These are phyloP conservation scores for Siderastrea siderea DNA, from an alignment of 92 coral and sea anemone species.

Conservation along the genomic window DNA sequence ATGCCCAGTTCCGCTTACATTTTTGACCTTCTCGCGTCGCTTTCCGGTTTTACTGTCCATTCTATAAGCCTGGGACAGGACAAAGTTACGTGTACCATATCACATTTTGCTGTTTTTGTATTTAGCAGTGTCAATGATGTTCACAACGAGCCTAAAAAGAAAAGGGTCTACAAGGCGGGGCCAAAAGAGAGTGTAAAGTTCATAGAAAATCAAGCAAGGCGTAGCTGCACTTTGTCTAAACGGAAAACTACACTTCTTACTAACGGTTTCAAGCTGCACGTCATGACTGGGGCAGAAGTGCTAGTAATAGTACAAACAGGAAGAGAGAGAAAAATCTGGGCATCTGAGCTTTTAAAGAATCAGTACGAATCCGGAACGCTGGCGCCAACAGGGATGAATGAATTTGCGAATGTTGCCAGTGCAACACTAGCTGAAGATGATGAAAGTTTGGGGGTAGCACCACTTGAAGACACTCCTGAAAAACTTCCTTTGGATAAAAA, in stretches of 20 bases:
- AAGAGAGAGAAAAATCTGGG: constrained; percentile 22
- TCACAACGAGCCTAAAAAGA: neutral
- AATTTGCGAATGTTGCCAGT: neutral
- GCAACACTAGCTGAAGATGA: neutral
- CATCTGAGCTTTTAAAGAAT: neutral
- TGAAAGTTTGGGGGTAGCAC: constrained; percentile 10
- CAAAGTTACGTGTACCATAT: too few species aligned
- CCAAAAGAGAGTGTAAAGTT: neutral
- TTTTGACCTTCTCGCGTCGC: too few species aligned
- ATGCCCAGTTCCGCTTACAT: too few species aligned
- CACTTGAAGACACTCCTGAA: constrained; percentile 19
- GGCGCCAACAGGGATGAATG: neutral
- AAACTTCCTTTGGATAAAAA: neutral
- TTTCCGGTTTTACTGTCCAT: too few species aligned
- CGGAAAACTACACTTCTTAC: neutral
- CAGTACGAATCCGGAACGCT: neutral
- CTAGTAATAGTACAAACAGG: neutral
- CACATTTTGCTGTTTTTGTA: neutral
- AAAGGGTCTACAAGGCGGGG: neutral
- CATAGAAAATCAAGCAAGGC: neutral
- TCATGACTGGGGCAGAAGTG: neutral
- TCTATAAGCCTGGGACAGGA: too few species aligned
- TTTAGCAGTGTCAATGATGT: neutral
- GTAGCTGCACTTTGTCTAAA: neutral
- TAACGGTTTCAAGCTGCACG: neutral